phyloP scores from a whole-genome alignment of 2,888 invertebrate species.

The Caenorhabditis auriculariae region DNA sequence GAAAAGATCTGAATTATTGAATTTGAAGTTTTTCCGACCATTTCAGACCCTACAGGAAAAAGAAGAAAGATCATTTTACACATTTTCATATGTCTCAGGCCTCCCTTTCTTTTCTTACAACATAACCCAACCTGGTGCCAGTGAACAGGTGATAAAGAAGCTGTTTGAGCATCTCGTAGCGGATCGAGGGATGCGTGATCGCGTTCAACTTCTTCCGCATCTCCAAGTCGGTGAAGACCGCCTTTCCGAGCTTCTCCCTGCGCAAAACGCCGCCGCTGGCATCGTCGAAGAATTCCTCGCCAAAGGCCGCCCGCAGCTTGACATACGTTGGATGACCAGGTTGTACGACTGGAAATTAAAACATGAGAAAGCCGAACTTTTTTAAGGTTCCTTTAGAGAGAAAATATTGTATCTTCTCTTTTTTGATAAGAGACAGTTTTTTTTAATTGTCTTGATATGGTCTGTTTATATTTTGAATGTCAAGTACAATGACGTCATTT shows the following conservation, averaged over 20 bases:
- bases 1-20: too few species aligned
- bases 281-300: slow-evolving; percentile 54
- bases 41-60: too few species aligned
- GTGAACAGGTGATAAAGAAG: slow-evolving; percentile 38
- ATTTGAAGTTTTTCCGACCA: too few species aligned
- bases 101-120: not conserved
- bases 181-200: slow-evolving; percentile 55
- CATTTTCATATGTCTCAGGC: not conserved
- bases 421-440: not conserved
- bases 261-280: slow-evolving; percentile 48
- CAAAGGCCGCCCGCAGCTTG: slow-evolving; percentile 50
- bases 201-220: slow-evolving; percentile 48
- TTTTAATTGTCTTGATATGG: too few species aligned
- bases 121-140: slow-evolving; percentile 13
- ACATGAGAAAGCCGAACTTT: not conserved
- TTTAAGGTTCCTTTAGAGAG: too few species aligned
- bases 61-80: too few species aligned
- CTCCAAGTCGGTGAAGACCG: slow-evolving; percentile 51
- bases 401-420: too few species aligned
- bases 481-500: too few species aligned
- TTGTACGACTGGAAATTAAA: slow-evolving; percentile 48
- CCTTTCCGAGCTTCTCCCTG: slow-evolving; percentile 50
- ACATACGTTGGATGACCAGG: slow-evolving; percentile 52
- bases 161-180: slow-evolving; percentile 48
- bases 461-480: too few species aligned